These are phyloP conservation scores for Watsonalla binaria DNA, from an alignment of 2,888 invertebrate genomes.

Conservation along the genomic window DNA sequence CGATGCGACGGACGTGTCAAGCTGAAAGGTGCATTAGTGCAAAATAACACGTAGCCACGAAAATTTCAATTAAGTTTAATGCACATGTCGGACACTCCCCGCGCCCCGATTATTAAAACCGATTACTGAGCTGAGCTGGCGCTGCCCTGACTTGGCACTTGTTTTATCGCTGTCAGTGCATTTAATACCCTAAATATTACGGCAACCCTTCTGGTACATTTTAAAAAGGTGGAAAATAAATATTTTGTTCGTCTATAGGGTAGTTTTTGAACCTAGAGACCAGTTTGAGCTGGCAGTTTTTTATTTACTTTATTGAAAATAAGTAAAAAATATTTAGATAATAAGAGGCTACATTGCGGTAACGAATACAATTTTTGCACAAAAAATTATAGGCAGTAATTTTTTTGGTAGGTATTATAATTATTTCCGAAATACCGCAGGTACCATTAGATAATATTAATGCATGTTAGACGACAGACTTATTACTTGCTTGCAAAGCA, in stretches of 20 bases:
- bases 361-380: too few relatives aligned
- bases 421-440: too few relatives aligned
- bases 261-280: too few relatives aligned
- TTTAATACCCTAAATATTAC: slow-evolving; percentile 49
- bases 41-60: slow-evolving; percentile 65
- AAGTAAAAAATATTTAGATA: background rate
- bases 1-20: slow-evolving; percentile 38
- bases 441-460: too few relatives aligned
- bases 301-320: too few relatives aligned
- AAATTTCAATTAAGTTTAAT: slow-evolving; percentile 73
- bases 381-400: too few relatives aligned
- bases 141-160: slow-evolving; percentile 48
- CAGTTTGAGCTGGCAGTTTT: too few relatives aligned
- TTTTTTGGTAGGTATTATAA: too few relatives aligned
- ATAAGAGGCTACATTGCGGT: too few relatives aligned
- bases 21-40: slow-evolving; percentile 66
- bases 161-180: slow-evolving; percentile 47
- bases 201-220: slow-evolving; percentile 22
- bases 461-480: too few relatives aligned
- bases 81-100: slow-evolving; percentile 49
- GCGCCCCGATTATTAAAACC: slow-evolving; percentile 54
- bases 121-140: slow-evolving; percentile 50
- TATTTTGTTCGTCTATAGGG: slow-evolving; percentile 3
- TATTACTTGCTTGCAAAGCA: too few relatives aligned
- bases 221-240: slow-evolving; percentile 18